Base-by-base conservation (phyloP, 2,113 vertebrate species). In the Hiodon tergisus region DNA sequence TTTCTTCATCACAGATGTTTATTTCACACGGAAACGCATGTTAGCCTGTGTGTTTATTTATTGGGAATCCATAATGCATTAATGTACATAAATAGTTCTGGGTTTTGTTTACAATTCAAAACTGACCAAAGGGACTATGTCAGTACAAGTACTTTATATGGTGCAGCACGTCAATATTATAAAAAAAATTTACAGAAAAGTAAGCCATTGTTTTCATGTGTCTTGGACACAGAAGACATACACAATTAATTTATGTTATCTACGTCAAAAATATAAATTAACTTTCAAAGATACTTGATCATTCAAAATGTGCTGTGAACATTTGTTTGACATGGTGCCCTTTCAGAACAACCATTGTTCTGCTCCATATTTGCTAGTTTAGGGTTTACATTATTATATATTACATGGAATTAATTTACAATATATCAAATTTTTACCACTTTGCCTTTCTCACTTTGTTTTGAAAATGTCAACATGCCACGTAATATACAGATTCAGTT, bases 401-500 rank as follows among this genome's bases (percentile, higher is more conserved):
- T 86, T 61, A 62, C 83, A 83, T 81, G 79, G 82, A 89, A 88
- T 91, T 88, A 88, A 80, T 89, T 83, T 84, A 89, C 84, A 80
- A 85, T 89, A 89, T 92, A 92, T 92, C 87, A 87, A 86, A 93
- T 87, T 92, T 31, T 90, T 90, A 91, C 93, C 92, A 90, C 87
- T 94, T 91, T 89, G 81, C 76, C 86, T 82, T 55, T 81, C 81
- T 92, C 61, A 71, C 79, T 77, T 76, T 80, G 86, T 89, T 92
- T 91, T 93, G 90, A 90, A 90, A 93, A 88, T 93, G 89, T 89
- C 91, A 95, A 94, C 93, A 94, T 96, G 94, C 93, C 88, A 92
- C 94, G 92, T 96, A 94, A 96, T 96, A 96, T 95, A 96, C 95
- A 94, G 95, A 95, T 95, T 96, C 95, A 95, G 94, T 97, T 96